Evolutionary conservation across 2,113 vertebrate genomes (phyloP).

Genomic region (Sebastes schlegelii): DNA sequence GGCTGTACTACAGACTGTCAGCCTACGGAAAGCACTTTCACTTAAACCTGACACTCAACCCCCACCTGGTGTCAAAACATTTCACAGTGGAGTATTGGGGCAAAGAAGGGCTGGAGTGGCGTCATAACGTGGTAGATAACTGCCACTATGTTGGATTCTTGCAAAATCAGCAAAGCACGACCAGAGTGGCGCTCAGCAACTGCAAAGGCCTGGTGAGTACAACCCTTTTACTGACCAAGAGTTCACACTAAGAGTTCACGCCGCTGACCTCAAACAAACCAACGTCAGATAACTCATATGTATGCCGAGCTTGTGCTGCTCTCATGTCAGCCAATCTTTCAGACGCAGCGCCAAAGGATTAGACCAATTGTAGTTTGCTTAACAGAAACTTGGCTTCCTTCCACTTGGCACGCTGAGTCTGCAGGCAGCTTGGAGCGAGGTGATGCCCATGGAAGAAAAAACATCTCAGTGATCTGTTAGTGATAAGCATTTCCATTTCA

Average conservation of each 20-base stretch:
- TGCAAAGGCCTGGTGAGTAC: constrained; percentile 97
- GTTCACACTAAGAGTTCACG: neutral
- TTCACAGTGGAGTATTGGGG: constrained; percentile 99
- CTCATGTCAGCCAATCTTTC: constrained; percentile 52
- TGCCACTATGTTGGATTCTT: constrained; percentile 97
- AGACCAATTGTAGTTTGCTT: constrained; percentile 60
- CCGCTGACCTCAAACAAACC: constrained; percentile 18
- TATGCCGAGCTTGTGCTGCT: constrained; percentile 23
- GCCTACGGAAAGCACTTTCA: constrained; percentile 99
- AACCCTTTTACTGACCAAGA: neutral
- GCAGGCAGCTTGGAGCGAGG: constrained; percentile 51
- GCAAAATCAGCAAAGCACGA: constrained; percentile 89
- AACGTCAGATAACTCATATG: constrained; percentile 17
- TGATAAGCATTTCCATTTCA: constrained; percentile 12
- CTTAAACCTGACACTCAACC: constrained; percentile 97
- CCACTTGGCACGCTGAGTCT: constrained; percentile 46
- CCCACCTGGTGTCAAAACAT: constrained; percentile 95
- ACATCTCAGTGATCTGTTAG: constrained; percentile 25
- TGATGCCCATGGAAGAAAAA: constrained; percentile 39
- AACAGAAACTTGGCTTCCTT: constrained; percentile 54
- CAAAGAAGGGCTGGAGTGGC: constrained; percentile 91
- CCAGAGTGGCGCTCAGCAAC: constrained; percentile 96
- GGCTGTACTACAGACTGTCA: constrained; percentile 96
- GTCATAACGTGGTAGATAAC: constrained; percentile 90
- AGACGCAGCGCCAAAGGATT: constrained; percentile 51